Evolutionary conservation across 2,888 invertebrate genomes (phyloP), one percentile per base, ranked within the genome.

Genomic region (Allophyes oxyacanthae): DNA sequence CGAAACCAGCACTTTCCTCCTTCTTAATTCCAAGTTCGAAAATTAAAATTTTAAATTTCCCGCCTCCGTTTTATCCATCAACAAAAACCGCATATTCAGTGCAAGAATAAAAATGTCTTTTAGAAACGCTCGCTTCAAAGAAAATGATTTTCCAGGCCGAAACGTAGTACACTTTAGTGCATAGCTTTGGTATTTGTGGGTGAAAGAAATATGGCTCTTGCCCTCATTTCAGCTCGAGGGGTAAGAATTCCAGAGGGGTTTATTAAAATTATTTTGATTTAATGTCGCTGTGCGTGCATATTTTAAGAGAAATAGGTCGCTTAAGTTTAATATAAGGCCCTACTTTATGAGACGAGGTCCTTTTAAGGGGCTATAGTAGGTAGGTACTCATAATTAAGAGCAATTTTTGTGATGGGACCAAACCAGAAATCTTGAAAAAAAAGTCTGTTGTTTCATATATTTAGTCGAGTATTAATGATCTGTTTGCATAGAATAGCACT

Each of bases 141-240:
- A 55, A 70, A 70, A 70, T 55, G 64, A 36, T 64, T 64, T 64
- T 64, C 64, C 70, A 73, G 73, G 73, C 69, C 77, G 55, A 43
- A 49, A 37, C 64, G 32, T 59, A 62, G 58, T 52, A 61, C 11
- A 20, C 64, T 70, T 69, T 42, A 65, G 28, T 64, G 48, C 33
- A 28, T 70, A 51, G 37, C 33, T 58, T 52, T 42, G 69, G 60
- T 71, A 71, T 71, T 69, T 77, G 55, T 64, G 44, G 42, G 30
- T 75, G 72, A 65, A 70, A 67, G 75, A 75, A 75, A 75, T 71
- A 60, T 61, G 63, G 57, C 57, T 54, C 72, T 74, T 75, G 77
- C 64, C 75, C 75, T 51, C 67, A 9, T 75, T 77, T 74, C 25
- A 34, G 50, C 56, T 56, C 8, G 54, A 59, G 45, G 55, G 63